Evolutionary conservation across 2,113 vertebrate species (phyloP).

Genomic region (Rissa tridactyla): DNA sequence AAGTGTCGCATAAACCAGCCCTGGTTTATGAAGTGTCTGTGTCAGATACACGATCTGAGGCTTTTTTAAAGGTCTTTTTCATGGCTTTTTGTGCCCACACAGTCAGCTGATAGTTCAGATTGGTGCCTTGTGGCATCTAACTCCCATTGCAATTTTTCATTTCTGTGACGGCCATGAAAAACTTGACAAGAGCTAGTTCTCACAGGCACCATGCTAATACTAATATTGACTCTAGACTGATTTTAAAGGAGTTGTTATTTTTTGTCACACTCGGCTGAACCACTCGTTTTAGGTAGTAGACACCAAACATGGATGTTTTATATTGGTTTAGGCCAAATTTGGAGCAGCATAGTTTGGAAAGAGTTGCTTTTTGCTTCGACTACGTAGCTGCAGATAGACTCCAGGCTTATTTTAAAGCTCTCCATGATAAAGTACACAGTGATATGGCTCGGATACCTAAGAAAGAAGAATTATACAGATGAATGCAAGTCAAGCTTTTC

Average conservation of each 20-base stretch:
- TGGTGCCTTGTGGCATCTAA: not conserved
- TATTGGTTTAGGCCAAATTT: not conserved
- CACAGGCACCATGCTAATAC: not conserved
- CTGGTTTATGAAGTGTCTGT: not conserved
- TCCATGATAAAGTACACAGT: not conserved
- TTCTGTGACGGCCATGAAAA: not conserved
- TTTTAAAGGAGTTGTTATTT: constrained; percentile 18
- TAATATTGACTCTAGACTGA: constrained; percentile 21
- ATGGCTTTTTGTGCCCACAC: not conserved
- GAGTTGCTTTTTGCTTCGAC: not conserved
- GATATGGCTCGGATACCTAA: not conserved
- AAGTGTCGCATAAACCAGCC: not conserved
- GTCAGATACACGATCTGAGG: not conserved
- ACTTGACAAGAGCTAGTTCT: not conserved
- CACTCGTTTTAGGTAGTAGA: not conserved
- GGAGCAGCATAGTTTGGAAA: not conserved
- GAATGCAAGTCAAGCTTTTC: not conserved
- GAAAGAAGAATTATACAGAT: not conserved
- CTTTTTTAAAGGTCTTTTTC: not conserved
- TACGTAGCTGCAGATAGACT: not conserved
- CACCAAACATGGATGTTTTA: not conserved
- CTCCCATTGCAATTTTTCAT: not conserved
- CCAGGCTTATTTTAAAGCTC: not conserved
- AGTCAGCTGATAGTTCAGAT: not conserved
- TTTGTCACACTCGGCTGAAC: not conserved